A percentile compares a stretch with the other conserved stretches of the same genome.
These are phyloP conservation scores for Bombus sylvicola DNA, from an alignment of 1,140 invertebrate species.

Conservation along the genomic window DNA sequence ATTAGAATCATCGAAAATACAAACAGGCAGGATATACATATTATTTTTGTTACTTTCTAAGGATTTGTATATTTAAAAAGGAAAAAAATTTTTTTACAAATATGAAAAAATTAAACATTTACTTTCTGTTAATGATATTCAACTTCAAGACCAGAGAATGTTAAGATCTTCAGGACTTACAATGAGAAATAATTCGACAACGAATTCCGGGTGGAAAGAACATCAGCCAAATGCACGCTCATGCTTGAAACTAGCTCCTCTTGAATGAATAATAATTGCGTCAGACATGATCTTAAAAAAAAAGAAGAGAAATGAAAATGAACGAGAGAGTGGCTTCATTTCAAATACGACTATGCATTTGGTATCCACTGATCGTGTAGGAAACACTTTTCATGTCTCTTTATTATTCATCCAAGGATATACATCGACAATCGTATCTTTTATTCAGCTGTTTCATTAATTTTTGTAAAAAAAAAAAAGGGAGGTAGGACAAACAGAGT, in stretches of 20 bases:
- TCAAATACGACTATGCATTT: slow-evolving; percentile 81
- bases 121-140: background rate
- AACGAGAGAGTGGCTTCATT: slow-evolving; percentile 54
- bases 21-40: background rate
- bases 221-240: slow-evolving; percentile 77
- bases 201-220: slow-evolving; percentile 56
- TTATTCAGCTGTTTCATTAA: background rate
- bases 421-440: slow-evolving; percentile 62
- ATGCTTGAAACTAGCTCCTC: slow-evolving; percentile 72
- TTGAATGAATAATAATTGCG: slow-evolving; percentile 82
- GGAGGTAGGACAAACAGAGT: background rate
- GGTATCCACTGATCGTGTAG: slow-evolving; percentile 61
- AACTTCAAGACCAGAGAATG: background rate
- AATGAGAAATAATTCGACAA: background rate
- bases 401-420: slow-evolving; percentile 82
- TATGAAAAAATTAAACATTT: background rate
- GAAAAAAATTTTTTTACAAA: background rate
- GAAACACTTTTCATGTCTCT: slow-evolving; percentile 70
- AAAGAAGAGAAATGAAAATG: background rate
- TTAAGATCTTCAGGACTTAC: background rate
- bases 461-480: slow-evolving; percentile 50
- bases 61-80: background rate
- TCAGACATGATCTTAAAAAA: slow-evolving; percentile 55
- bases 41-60: background rate
- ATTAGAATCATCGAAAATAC: background rate